A percentile compares a stretch with the other conserved stretches of the same genome.
Evolutionary conservation across 2,113 vertebrate species (phyloP).

Genomic region (Ploceus nigricollis): DNA sequence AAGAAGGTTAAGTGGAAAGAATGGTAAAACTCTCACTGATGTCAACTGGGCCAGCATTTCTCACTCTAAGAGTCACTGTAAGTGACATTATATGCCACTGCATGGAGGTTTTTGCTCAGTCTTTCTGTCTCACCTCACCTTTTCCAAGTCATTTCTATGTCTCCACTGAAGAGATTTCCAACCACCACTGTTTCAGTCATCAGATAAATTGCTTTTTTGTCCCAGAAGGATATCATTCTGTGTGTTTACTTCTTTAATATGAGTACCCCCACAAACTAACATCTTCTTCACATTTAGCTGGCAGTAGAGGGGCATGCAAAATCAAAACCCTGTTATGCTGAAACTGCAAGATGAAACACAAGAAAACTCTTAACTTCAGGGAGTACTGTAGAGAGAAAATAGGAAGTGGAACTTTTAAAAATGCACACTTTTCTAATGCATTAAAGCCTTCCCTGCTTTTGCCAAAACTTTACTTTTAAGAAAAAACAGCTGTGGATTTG

Average conservation of each 20-base stretch:
- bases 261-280: background rate
- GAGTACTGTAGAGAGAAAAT: background rate
- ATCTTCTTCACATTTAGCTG: background rate
- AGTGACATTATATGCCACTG: background rate
- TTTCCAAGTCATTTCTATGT: background rate
- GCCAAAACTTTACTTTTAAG: constrained; percentile 41
- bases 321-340: background rate
- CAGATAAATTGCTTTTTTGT: background rate
- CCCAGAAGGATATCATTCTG: background rate
- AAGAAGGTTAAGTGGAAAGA: background rate
- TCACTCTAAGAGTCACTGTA: background rate
- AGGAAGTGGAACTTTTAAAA: constrained; percentile 55
- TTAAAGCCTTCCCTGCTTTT: constrained; percentile 6
- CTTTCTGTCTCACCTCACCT: background rate
- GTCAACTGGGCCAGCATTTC: background rate
- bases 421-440: background rate
- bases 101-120: background rate
- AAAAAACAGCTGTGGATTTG: constrained; percentile 51
- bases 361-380: background rate
- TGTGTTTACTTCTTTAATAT: background rate
- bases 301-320: background rate
- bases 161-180: background rate
- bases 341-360: constrained; percentile 23
- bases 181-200: background rate
- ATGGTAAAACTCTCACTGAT: background rate